Evolutionary conservation across 2,888 invertebrate genomes (phyloP).

Genomic region (Allolobophora icterica): DNA sequence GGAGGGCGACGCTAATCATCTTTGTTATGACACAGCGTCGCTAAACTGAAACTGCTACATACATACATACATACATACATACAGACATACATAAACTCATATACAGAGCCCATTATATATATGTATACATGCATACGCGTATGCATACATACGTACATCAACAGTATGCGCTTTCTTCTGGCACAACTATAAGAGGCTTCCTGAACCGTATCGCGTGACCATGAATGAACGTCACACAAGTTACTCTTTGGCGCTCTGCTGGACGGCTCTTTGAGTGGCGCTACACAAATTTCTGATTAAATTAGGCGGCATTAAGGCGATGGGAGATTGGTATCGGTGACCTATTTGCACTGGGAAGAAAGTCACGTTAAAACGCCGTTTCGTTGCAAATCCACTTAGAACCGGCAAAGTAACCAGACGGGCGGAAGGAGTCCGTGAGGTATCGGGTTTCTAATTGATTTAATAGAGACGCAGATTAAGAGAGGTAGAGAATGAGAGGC

Average conservation of each 20-base stretch:
- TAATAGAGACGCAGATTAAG: neutral
- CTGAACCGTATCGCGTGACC: neutral
- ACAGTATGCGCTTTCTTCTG: neutral
- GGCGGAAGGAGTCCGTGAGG: neutral
- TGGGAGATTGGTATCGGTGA: neutral
- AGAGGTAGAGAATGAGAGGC: too few species aligned
- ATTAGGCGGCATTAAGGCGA: neutral
- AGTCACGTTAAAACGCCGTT: neutral
- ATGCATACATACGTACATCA: too few species aligned
- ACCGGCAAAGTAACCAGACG: too few species aligned
- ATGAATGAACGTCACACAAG: neutral
- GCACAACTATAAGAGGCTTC: neutral
- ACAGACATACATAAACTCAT: too few species aligned
- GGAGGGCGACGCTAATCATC: too few species aligned
- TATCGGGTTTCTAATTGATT: conserved; percentile 2
- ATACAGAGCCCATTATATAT: too few species aligned
- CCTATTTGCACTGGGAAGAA: neutral
- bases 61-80: neutral
- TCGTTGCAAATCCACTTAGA: neutral
- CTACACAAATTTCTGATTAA: neutral
- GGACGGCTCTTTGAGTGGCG: neutral
- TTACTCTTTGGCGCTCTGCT: neutral
- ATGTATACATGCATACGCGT: too few species aligned
- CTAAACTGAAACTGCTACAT: neutral
- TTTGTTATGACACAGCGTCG: too few species aligned